Evolutionary conservation across 2,113 vertebrate species (phyloP), one percentile per base, ranked within the genome.

Genomic region (Nyctereutes procyonoides): DNA sequence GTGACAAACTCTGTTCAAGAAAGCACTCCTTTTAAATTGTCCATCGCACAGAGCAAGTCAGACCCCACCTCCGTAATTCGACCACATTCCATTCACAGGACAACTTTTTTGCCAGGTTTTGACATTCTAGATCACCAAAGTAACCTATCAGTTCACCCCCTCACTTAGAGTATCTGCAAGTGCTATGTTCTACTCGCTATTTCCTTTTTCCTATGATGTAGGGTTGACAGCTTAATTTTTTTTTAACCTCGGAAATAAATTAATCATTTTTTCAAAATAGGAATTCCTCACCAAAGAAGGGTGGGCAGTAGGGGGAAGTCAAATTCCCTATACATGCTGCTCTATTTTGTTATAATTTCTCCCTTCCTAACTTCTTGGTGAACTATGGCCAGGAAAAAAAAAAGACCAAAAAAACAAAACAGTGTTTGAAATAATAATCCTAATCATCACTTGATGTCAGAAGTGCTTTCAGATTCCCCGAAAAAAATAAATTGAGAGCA

Each of bases 371-470:
- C 4, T 98, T 95, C 95, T 96, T 93, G 96, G 94, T 74, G 62
- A 98, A 95, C 94, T 56, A 73, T 95, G 30, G 73, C 88, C 81
- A 56, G 86, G 16, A 73, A 87, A 35, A 95, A 53, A 38, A 43
- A 43, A 43, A 43, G 5, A 43, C 43, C 43, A 95, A 53, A 65
- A 87, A 28, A 83, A 97, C 81, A 98, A 87, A 98, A 97, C 98
- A 90, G 87, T 96, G 95, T 95, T 96, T 95, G 94, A 95, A 65
- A 74, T 96, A 98, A 98, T 97, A 98, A 98, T 97, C 93, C 97
- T 98, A 97, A 92, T 98, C 96, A 88, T 94, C 90, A 97, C 97
- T 98, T 98, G 95, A 98, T 98, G 98, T 98, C 98, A 98, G 91
- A 98, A 98, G 97, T 97, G 91, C 97, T 98, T 98, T 97, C 98